Base-by-base conservation (phyloP, 1,140 invertebrate species). In the Bradynema listronoti region DNA sequence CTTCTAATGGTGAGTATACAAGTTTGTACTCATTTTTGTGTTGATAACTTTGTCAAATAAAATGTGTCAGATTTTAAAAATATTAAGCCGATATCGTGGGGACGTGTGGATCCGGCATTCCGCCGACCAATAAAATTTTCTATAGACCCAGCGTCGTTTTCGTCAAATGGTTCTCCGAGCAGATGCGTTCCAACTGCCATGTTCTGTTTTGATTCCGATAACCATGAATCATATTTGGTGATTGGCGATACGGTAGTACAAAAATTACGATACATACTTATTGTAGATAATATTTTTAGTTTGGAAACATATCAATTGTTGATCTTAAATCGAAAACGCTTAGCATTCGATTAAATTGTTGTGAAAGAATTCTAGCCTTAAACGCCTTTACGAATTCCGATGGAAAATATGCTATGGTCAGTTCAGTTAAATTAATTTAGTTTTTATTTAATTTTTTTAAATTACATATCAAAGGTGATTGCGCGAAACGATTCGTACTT, bases 291-390 rank as follows among this genome's bases (percentile, higher is more conserved):
- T n/a, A n/a, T n/a, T 54, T 63, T 63, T 63, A 63, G 63, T 29
- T 25, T n/a, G 68, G 68, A 6, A 32, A 24, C 27, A 34, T 66
- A 43, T 53, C 16, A 30, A 34, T 66, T 30, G 59, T 72, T 16
- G 66, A 66, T 50, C 30, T 72, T n/a, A 29, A 66, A 41, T 29
- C 68, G 29, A 19, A 34, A 49, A 33, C 41, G 30, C 29, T 71
- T 14, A 16, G 14, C 22, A 50, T 22, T 27, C 32, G 64, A 61
- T 30, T 66, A 7, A 61, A 27, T 52, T 30, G 36, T 22, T 14
- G 22, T 27, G 14, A 19, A 43, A 50, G 51, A 2, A 61, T 61
- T 14, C 36, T 27, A 29, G 19, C 11, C n/a, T 19, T 61, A 54
- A 32, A 61, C 16, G 6, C 22, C 2, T 65, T 27, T 24, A 4